Percentiles rank a stretch among this genome's conserved stretches.
These are phyloP conservation scores for Pygocentrus nattereri DNA, from an alignment of 2,797 vertebrate species.

Conservation along the genomic window DNA sequence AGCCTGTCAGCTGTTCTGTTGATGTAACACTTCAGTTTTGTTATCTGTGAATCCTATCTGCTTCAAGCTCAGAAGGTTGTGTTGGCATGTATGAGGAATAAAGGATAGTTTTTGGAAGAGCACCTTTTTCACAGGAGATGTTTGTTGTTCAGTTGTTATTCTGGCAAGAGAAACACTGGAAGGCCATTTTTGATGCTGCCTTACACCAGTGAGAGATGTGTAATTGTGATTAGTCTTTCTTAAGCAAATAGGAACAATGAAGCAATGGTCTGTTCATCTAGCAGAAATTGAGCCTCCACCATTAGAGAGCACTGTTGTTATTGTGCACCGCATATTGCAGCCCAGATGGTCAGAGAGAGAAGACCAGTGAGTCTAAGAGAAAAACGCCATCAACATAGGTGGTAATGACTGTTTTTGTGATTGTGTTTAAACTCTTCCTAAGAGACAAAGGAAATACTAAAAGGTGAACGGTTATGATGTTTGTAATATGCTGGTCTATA, in stretches of 20 bases:
- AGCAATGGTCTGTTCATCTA: neutral
- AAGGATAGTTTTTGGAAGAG: neutral
- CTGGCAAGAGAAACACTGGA: constrained; percentile 7
- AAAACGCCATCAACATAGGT: neutral
- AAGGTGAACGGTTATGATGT: neutral
- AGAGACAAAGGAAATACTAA: neutral
- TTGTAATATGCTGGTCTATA: neutral
- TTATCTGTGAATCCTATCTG: constrained; percentile 10
- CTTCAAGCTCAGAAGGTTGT: constrained; percentile 15
- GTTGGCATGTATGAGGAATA: constrained; percentile 36
- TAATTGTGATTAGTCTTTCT: constrained; percentile 4
- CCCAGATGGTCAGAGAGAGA: neutral
- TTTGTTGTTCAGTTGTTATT: constrained; percentile 10
- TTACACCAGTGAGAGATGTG: neutral
- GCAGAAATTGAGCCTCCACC: neutral
- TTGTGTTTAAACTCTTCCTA: neutral
- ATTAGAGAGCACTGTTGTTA: neutral
- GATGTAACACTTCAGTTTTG: constrained; percentile 17
- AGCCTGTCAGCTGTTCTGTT: constrained; percentile 30
- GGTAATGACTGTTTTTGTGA: neutral
- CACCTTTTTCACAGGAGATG: neutral
- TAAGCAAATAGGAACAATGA: constrained; percentile 11
- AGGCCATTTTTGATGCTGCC: neutral
- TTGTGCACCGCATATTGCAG: neutral
- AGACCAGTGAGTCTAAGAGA: neutral